phyloP scores from a whole-genome alignment of 2,888 invertebrate genomes.

The Melieria omissa region DNA sequence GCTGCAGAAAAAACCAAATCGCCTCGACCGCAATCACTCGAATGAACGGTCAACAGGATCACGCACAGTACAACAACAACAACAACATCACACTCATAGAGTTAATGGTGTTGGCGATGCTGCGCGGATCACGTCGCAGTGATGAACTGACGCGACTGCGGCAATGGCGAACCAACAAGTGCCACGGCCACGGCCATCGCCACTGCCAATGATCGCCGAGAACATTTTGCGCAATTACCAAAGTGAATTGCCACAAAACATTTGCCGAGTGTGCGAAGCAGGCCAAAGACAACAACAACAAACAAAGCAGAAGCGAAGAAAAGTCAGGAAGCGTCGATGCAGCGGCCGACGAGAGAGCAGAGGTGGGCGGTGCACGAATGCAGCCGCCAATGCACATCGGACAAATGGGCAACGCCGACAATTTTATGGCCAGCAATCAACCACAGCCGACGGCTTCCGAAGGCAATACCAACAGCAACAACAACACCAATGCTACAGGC shows the following conservation, averaged over 20 bases:
- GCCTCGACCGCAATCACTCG: slow-evolving; percentile 27
- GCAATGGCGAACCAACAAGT: not conserved
- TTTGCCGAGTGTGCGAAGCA: slow-evolving; percentile 39
- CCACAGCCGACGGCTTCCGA: slow-evolving; percentile 19
- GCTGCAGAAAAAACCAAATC: slow-evolving; percentile 46
- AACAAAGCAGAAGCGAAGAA: slow-evolving; percentile 9
- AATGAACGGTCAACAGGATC: slow-evolving; percentile 17
- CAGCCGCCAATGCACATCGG: slow-evolving; percentile 9
- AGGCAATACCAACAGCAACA: not conserved
- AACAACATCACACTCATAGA: slow-evolving; percentile 1
- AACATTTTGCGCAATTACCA: slow-evolving; percentile 46
- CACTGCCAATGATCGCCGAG: slow-evolving; percentile 6
- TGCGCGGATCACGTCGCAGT: no score
- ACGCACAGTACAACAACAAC: slow-evolving; percentile 26
- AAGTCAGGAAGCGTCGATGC: slow-evolving; percentile 12
- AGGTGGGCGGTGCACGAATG: slow-evolving; percentile 1
- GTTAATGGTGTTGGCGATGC: not conserved
- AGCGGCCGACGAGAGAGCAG: slow-evolving; percentile 9
- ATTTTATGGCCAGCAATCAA: slow-evolving; percentile 15
- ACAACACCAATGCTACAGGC: no score
- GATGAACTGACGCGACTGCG: no score
- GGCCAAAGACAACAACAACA: slow-evolving; percentile 19
- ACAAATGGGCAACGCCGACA: slow-evolving; percentile 3
- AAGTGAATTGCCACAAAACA: slow-evolving; percentile 39
- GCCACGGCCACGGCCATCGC: not conserved